Conservation (phyloP, 2,888 invertebrate genomes). For the Ischnus inquisitorius region DNA sequence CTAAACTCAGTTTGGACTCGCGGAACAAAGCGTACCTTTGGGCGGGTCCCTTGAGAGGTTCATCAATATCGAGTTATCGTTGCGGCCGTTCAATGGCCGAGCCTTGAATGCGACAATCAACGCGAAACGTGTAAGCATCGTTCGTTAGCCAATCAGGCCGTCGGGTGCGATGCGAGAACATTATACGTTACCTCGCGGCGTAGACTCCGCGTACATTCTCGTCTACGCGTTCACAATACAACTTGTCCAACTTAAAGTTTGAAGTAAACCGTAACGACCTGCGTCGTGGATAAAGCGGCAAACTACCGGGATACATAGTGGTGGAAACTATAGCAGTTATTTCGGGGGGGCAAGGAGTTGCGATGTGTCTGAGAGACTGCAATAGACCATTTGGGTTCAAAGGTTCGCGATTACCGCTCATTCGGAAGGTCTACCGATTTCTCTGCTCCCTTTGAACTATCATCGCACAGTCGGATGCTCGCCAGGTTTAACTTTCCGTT, state of each 20-base stretch:
- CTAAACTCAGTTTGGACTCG: no score
- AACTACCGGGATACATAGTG: neutral
- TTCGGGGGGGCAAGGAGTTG: neutral
- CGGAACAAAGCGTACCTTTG: neutral
- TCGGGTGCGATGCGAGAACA: neutral
- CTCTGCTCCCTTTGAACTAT: slow-evolving; percentile 14
- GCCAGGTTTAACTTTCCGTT: slow-evolving; percentile 10
- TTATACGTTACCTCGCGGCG: neutral
- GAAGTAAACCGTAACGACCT: neutral
- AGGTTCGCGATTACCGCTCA: slow-evolving; percentile 15
- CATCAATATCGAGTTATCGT: neutral
- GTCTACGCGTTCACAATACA: no score
- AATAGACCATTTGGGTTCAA: slow-evolving; percentile 1
- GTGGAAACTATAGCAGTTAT: neutral
- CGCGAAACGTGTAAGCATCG: neutral
- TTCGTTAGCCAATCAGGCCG: neutral
- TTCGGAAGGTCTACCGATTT: slow-evolving; percentile 20
- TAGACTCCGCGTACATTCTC: neutral
- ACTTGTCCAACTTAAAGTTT: neutral
- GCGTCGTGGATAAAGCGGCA: neutral
- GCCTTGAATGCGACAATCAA: neutral
- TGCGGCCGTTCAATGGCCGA: neutral
- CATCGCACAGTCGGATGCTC: neutral
- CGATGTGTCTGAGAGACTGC: neutral
- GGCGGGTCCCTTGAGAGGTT: neutral